phyloP scores from a whole-genome alignment of 2,113 vertebrate genomes.

The Sporophila hypoxantha region DNA sequence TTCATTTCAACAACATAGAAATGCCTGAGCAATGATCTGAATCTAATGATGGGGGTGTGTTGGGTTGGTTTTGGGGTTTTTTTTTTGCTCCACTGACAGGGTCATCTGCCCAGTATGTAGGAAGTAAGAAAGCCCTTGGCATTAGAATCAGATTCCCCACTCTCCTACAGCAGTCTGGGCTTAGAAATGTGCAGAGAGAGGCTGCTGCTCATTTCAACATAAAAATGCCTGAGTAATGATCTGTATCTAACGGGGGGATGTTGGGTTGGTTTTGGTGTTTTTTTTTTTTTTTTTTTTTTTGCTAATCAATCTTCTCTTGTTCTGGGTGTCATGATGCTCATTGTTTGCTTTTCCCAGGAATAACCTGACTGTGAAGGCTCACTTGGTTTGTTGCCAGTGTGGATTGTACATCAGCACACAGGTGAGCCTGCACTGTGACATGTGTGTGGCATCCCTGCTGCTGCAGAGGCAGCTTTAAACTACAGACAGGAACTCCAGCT shows the following conservation, averaged over 20 bases:
- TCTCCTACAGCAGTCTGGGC: neutral
- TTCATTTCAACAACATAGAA: neutral
- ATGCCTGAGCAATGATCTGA: accelerated
- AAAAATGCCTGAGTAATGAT: accelerated
- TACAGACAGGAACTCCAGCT: neutral
- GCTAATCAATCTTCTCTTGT: neutral
- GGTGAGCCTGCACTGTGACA: slow-evolving; percentile 35
- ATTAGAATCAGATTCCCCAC: accelerated
- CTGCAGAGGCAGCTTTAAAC: neutral
- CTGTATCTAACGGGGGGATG: neutral
- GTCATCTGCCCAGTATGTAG: slow-evolving; percentile 88
- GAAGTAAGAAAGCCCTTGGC: slow-evolving; percentile 68
- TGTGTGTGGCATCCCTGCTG: accelerated
- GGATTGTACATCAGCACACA: slow-evolving; percentile 63
- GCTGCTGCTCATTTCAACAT: neutral
- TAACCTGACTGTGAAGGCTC: slow-evolving; percentile 54
- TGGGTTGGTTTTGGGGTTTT: neutral
- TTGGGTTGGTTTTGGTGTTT: neutral
- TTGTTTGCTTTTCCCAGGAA: slow-evolving; percentile 46
- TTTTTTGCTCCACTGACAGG: neutral
- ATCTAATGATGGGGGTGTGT: too few relatives aligned
- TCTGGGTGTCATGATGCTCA: neutral
- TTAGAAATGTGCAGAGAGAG: neutral
- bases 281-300: neutral
- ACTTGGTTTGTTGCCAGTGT: slow-evolving; percentile 67